Evolutionary conservation across 2,888 invertebrate genomes (phyloP), one percentile per base, ranked within the genome.

Genomic region (Melipona beecheii): DNA sequence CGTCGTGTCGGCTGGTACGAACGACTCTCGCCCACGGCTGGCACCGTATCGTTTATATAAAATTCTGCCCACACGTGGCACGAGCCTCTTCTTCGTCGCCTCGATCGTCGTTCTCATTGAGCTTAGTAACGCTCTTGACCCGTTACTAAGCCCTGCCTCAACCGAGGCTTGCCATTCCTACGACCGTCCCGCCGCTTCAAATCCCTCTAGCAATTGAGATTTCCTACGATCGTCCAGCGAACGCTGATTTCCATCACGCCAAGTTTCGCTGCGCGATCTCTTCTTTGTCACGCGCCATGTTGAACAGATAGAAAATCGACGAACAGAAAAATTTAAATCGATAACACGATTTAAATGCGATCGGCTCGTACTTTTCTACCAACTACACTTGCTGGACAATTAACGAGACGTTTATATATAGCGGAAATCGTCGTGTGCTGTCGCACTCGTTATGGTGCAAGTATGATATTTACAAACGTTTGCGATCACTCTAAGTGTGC

Each of bases 71-170:
- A 90, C 90, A 86, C 89, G 81, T 81, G 89, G 83, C 91, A 91
- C 91, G 90, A 92, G 91, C 86, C 86, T 84, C 80, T 80, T 83
- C 81, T 80, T 83, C 81, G 75, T 82, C 84, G 76, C 81, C 81
- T 80, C 83, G 77, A 75, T 78, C 86, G 80, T 85, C 87, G 79
- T 86, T 77, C 75, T 88, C 90, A 84, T 89, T 87, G 86, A 86
- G 86, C 82, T 86, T 86, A n/a, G n/a, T n/a, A 89, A 90, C 89
- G 87, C 84, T 90, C 90, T 91, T 86, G 87, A 89, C 91, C 85
- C 88, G 80, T 78, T 75, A 78, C 77, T 72, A 36, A 75, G 81
- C 82, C 76, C 71, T 50, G 75, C 81, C 72, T 81, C 81, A 83
- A 82, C 68, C 9, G 43, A 11, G 78, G 78, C 73, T 78, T 21